Base-by-base conservation (phyloP, 2,113 vertebrate genomes). In the Rhinolophus sinicus region DNA sequence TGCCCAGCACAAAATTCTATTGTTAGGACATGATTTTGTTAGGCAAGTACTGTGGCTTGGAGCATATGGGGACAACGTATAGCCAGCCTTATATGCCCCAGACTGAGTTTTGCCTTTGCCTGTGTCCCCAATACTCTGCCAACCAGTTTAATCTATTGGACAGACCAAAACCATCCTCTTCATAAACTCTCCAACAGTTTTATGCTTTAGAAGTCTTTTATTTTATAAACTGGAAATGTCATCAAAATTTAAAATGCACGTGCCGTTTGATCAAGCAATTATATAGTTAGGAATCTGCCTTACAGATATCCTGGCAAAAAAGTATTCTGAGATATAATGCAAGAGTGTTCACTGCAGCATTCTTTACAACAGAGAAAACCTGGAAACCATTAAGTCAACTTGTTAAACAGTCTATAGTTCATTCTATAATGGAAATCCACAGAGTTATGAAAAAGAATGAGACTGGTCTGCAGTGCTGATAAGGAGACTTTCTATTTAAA, bases 261-360 rank as follows among this genome's bases (percentile, higher is more conserved):
- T 15, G 38, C 24, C 14, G 0, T 38, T 19, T n/a, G 88, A 69
- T 47, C 12, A 8, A 44, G 62, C 11, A 44, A 52, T 75, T 13
- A 2, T 0, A 1, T 47, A 9, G 30, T 87, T 75, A 64, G 83
- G 69, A 56, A 54, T 47, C 3, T 40, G 65, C 72, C 64, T n/a
- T 24, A 24, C 21, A 60, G 13, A 38, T 15, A 58, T 6, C 19
- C 7, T 8, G 56, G 90, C 33, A 24, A 6, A 24, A 67, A 73
- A 58, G 50, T 38, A 33, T 82, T n/a, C 21, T 0, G 3, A 1
- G 19, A 69, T 9, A 0, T 5, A 10, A 33, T 0, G n/a, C 8
- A n/a, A 30, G 40, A 60, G 8, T 15, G 50, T 30, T 47, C 58
- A 40, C 35, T 40, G 82, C 13, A 10, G 38, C 22, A 1, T n/a